A percentile compares a stretch with the other conserved stretches of the same genome.
Evolutionary conservation across 2,888 invertebrate species (phyloP).

Genomic region (Spisula subtruncata): DNA sequence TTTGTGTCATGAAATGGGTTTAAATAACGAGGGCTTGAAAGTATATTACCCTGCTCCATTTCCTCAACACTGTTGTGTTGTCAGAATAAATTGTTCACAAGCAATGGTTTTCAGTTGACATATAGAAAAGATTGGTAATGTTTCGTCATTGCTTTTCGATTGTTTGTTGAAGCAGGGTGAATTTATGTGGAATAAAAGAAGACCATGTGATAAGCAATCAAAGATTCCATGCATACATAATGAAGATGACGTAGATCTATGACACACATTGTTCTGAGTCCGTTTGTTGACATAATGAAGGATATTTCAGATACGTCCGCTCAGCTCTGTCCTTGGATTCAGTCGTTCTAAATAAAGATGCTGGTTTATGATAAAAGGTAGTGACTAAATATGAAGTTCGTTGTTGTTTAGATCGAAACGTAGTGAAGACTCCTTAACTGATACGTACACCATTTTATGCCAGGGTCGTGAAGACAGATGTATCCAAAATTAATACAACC

Average conservation of each 20-base stretch:
- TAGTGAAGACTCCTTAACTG: neutral
- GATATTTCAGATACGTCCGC: neutral
- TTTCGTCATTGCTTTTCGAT: neutral
- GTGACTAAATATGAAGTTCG: neutral
- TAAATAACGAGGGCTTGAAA: neutral
- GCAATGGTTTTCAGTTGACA: neutral
- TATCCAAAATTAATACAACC: neutral
- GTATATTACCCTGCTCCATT: neutral
- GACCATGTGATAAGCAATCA: neutral
- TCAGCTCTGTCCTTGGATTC: neutral
- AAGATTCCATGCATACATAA: conserved; percentile 16
- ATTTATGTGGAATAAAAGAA: neutral
- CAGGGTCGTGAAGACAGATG: no score
- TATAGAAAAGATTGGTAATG: neutral
- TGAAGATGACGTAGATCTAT: neutral
- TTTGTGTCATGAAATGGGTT: neutral
- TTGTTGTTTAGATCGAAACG: neutral
- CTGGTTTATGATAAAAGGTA: neutral
- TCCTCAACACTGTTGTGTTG: neutral
- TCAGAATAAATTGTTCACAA: conserved; percentile 14
- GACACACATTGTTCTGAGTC: neutral
- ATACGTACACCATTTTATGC: neutral
- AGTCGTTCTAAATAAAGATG: neutral
- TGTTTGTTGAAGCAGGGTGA: neutral
- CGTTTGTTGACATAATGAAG: neutral